phyloP scores from a whole-genome alignment of 2,888 invertebrate genomes.

The Caenorhabditis panamensis region DNA sequence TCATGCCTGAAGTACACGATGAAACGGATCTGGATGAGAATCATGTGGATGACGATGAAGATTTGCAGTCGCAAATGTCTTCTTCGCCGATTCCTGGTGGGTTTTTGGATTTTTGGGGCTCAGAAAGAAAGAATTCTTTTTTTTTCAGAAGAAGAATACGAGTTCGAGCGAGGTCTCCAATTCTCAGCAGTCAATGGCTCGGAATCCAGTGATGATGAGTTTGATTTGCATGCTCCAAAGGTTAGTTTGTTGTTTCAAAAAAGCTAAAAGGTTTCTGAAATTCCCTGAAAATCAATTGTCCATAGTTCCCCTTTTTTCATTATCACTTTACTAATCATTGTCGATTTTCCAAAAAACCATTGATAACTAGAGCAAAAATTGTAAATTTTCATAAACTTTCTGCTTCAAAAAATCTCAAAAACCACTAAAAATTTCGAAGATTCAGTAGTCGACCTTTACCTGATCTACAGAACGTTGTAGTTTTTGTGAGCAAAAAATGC shows the following conservation, averaged over 20 bases:
- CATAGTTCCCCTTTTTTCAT: too few relatives aligned
- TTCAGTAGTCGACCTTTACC: too few relatives aligned
- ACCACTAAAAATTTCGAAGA: too few relatives aligned
- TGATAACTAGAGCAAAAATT: too few relatives aligned
- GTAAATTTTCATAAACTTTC: too few relatives aligned
- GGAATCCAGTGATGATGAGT: constrained; percentile 79
- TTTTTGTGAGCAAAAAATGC: too few relatives aligned
- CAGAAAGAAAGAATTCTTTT: neutral
- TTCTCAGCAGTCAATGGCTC: constrained; percentile 71
- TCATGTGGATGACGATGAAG: constrained; percentile 43
- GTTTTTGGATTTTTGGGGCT: too few relatives aligned
- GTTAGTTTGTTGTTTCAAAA: neutral
- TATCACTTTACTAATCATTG: too few relatives aligned
- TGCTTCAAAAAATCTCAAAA: too few relatives aligned
- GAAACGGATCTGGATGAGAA: constrained; percentile 54
- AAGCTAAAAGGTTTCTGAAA: neutral
- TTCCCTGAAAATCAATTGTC: too few relatives aligned
- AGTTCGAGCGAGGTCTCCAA: constrained; percentile 70
- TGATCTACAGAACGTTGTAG: too few relatives aligned
- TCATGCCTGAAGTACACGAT: constrained; percentile 72
- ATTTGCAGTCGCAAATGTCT: constrained; percentile 38
- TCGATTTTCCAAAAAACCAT: too few relatives aligned
- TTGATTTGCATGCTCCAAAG: constrained; percentile 64
- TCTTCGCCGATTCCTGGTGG: constrained; percentile 54
- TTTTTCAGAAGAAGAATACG: constrained; percentile 69